Conservation (phyloP, 37 sponge, comb jelly and placozoan genomes). For the Geodia barretti region DNA sequence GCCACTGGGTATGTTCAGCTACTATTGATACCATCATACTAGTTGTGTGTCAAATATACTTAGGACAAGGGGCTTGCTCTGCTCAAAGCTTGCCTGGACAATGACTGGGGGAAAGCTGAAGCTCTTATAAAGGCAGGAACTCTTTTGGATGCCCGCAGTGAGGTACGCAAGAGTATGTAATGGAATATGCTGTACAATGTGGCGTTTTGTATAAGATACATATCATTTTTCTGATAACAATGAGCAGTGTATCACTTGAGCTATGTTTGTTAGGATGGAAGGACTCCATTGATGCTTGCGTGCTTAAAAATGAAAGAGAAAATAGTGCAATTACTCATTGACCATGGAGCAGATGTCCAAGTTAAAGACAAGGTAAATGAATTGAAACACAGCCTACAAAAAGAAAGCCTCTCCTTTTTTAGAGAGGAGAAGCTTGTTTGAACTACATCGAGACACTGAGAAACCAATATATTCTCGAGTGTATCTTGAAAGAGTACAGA, state of each 20-base stretch:
- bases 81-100: background rate
- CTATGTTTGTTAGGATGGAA: background rate
- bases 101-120: background rate
- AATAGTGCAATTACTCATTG: background rate
- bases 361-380: conserved; percentile 4
- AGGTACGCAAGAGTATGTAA: too few relatives aligned
- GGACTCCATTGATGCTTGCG: background rate
- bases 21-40: too few relatives aligned
- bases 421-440: background rate
- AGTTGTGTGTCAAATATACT: too few relatives aligned
- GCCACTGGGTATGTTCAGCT: too few relatives aligned
- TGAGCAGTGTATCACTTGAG: background rate
- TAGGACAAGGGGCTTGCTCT: background rate
- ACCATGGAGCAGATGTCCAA: background rate
- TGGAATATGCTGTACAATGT: too few relatives aligned
- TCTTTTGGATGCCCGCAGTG: background rate
- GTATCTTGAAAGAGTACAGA: background rate
- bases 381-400: too few relatives aligned
- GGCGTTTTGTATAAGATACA: too few relatives aligned
- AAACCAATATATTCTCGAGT: background rate
- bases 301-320: background rate
- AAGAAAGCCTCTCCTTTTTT: too few relatives aligned
- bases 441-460: background rate
- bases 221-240: background rate
- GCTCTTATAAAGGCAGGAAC: background rate